Conservation (phyloP, 2,113 vertebrate genomes). For the Taxidea taxus region DNA sequence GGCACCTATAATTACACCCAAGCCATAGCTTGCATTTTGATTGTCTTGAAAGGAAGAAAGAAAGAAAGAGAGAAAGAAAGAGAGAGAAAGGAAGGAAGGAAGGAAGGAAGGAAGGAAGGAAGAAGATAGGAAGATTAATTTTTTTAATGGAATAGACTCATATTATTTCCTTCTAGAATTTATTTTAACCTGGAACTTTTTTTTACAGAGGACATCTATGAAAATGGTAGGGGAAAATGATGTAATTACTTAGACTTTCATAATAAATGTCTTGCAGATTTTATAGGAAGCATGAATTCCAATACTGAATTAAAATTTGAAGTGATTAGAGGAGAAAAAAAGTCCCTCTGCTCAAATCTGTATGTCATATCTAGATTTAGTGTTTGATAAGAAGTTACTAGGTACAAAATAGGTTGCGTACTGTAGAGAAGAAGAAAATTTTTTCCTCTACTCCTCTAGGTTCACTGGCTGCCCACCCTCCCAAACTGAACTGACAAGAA, state of each 20-base stretch:
- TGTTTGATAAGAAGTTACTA: neutral
- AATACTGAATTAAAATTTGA: conserved; percentile 9
- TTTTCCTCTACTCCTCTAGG: neutral
- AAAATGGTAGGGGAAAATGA: neutral
- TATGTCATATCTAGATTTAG: neutral
- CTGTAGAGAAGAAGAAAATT: neutral
- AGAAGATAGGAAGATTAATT: neutral
- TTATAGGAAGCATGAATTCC: neutral
- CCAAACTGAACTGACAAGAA: neutral
- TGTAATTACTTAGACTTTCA: neutral
- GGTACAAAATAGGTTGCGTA: neutral
- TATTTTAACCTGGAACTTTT: neutral
- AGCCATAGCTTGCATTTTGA: conserved; percentile 25
- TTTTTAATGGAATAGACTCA: neutral
- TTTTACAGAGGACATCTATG: neutral
- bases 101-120: fast-evolving
- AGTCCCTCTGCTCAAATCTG: neutral
- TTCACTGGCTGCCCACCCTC: neutral
- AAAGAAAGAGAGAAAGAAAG: fast-evolving
- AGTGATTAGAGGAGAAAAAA: neutral
- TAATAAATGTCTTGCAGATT: neutral
- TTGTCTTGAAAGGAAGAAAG: neutral
- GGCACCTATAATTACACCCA: conserved; percentile 50
- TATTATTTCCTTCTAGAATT: neutral
- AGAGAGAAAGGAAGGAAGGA: too few relatives aligned